Evolutionary conservation across 1,140 invertebrate genomes (phyloP).

Genomic region (Spodoptera litura): DNA sequence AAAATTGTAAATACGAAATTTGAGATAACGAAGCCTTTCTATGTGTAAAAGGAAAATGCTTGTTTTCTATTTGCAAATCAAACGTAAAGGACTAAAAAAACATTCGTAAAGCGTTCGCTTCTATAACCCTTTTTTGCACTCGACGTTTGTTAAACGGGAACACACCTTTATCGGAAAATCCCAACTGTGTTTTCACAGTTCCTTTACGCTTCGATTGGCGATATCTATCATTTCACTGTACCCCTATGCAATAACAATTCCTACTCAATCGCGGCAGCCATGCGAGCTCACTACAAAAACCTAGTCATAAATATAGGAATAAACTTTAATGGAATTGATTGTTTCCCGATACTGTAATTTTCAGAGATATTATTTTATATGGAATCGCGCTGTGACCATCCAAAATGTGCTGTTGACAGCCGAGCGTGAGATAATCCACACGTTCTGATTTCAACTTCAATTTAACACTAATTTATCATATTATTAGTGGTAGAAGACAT

Average conservation of each 20-base stretch:
- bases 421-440: background rate
- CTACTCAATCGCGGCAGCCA: constrained; percentile 13
- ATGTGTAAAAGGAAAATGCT: background rate
- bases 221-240: constrained; percentile 22
- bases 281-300: constrained; percentile 3
- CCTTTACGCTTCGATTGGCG: constrained; percentile 14
- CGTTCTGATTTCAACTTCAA: background rate
- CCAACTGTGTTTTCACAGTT: constrained; percentile 27
- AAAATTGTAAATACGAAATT: background rate
- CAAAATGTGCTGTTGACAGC: constrained; percentile 2
- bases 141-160: constrained; percentile 31
- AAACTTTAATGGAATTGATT: constrained; percentile 30
- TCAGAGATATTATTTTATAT: constrained; percentile 10
- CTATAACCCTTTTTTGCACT: constrained; percentile 13
- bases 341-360: constrained; percentile 37
- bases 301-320: constrained; percentile 34
- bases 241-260: constrained; percentile 32
- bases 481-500: no score
- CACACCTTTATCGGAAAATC: constrained; percentile 32
- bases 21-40: background rate
- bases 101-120: constrained; percentile 22
- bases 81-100: constrained; percentile 3
- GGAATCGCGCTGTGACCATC: constrained; percentile 12
- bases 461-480: background rate
- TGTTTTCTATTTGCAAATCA: constrained; percentile 9